Conservation (phyloP, 2,113 vertebrate species). For the Eublepharis macularius region DNA sequence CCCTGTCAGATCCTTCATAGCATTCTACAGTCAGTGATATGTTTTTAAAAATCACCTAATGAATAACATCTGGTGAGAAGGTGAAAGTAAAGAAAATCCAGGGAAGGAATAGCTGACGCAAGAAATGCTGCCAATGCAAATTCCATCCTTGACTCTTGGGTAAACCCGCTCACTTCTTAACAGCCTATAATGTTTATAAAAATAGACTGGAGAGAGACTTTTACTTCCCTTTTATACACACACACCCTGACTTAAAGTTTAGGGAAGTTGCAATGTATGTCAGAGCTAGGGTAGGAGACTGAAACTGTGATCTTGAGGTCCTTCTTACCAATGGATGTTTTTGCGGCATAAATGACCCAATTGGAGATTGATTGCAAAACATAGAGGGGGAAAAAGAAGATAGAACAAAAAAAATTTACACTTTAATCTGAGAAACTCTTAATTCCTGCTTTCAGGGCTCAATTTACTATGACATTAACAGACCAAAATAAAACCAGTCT, state of each 20-base stretch:
- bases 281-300: neutral
- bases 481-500: neutral
- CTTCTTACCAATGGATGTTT: neutral
- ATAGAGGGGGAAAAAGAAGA: neutral
- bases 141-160: slow-evolving; percentile 28
- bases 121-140: slow-evolving; percentile 33
- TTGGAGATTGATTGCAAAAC: neutral
- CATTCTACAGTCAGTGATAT: slow-evolving; percentile 23
- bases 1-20: slow-evolving; percentile 41
- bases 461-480: too few relatives aligned
- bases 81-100: slow-evolving; percentile 24
- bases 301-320: neutral
- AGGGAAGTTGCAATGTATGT: neutral
- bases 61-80: slow-evolving; percentile 51
- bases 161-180: slow-evolving; percentile 25
- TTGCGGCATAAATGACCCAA: rapidly evolving
- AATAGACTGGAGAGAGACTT: neutral
- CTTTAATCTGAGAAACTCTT: too few relatives aligned
- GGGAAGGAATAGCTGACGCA: slow-evolving; percentile 34
- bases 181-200: slow-evolving; percentile 19
- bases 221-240: neutral
- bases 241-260: neutral
- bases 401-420: too few relatives aligned
- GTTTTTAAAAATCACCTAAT: slow-evolving; percentile 26
- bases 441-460: neutral